Base-by-base conservation (phyloP, 2,113 vertebrate genomes). In the Urocynchramus pylzowi region DNA sequence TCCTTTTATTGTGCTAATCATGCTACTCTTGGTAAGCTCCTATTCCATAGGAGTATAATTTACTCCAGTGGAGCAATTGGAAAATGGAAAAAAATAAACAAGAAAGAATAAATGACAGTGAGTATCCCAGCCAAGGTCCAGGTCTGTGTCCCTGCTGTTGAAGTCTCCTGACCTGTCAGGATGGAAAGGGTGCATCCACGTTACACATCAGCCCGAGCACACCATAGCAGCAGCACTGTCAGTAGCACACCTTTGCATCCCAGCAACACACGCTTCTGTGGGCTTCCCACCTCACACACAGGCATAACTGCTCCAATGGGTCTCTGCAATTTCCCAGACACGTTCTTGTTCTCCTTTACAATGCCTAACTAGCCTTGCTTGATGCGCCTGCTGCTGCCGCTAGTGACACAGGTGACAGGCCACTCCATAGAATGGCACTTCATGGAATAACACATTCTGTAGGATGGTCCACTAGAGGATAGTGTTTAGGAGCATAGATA, bases 351-450 rank as follows among this genome's bases (percentile, higher is more conserved):
- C 69, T 50, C 27, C 54, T 69, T 68, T 10, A 28, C n/a, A 28
- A 16, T 23, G 70, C 19, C 42, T n/a, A 6, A 13, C 13, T 4
- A 16, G 10, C 39, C 65, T 23, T 59, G 19, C 39, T 82, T 21
- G 13, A 16, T 41, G 30, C 16, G 26, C 5, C 17, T 11, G 0
- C 19, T n/a, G 16, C n/a, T 57, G 47, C 45, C 0, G 0, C 41
- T 2, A 28, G 41, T 8, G 21, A 24, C 37, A 49, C 31, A 31
- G 45, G 53, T 42, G 63, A n/a, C 42, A 56, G 31, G 27, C 27
- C 44, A 42, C 39, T 42, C 26, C 16, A 10, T 1, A 27, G 57
- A 59, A 39, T 0, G 1, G 4, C 37, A 27, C 22, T 73, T 50
- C 31, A 37, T 26, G 17, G 14, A 45, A 11, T n/a, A 67, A 26